Conservation (phyloP, 2,113 vertebrate species). For the Phyllostomus discolor region DNA sequence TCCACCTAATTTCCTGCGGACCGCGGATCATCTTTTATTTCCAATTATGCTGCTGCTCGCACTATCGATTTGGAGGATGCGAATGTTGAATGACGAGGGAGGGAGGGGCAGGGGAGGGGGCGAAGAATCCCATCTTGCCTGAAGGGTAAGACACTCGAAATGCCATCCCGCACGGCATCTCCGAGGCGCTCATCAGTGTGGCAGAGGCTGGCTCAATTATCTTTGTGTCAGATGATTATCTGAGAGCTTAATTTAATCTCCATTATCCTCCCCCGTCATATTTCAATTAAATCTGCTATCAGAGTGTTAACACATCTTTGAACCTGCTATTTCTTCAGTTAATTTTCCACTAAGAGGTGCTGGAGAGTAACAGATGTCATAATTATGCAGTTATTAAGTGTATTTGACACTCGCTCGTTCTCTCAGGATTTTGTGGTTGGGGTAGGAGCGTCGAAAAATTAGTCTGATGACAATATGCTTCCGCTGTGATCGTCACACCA, state of each 20-base stretch:
- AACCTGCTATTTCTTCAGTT: constrained; percentile 89
- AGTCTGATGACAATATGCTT: constrained; percentile 86
- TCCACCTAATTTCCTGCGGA: constrained; percentile 50
- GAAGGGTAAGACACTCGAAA: constrained; percentile 38
- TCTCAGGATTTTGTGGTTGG: constrained; percentile 73
- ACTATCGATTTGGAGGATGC: constrained; percentile 65
- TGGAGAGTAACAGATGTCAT: constrained; percentile 92
- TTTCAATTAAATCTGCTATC: constrained; percentile 93
- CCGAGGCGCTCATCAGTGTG: constrained; percentile 79
- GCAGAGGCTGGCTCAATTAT: constrained; percentile 93
- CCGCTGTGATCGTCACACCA: constrained; percentile 77
- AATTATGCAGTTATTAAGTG: constrained; percentile 93
- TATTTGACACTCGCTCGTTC: constrained; percentile 84
- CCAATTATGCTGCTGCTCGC: constrained; percentile 57
- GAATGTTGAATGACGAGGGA: constrained; percentile 63
- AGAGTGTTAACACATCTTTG: constrained; percentile 90
- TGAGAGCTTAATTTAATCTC: constrained; percentile 92
- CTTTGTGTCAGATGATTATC: constrained; percentile 93
- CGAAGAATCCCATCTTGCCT: constrained; percentile 60
- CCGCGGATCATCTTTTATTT: constrained; percentile 77
- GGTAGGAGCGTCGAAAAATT: constrained; percentile 71
- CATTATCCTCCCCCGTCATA: constrained; percentile 90
- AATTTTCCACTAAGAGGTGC: constrained; percentile 90
- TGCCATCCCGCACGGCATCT: constrained; percentile 53
- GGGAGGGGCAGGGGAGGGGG: background rate